Percentiles rank a stretch among this genome's conserved stretches.
These are phyloP conservation scores for Hepsetus odoe DNA, from an alignment of 2,113 vertebrate genomes.

Conservation along the genomic window DNA sequence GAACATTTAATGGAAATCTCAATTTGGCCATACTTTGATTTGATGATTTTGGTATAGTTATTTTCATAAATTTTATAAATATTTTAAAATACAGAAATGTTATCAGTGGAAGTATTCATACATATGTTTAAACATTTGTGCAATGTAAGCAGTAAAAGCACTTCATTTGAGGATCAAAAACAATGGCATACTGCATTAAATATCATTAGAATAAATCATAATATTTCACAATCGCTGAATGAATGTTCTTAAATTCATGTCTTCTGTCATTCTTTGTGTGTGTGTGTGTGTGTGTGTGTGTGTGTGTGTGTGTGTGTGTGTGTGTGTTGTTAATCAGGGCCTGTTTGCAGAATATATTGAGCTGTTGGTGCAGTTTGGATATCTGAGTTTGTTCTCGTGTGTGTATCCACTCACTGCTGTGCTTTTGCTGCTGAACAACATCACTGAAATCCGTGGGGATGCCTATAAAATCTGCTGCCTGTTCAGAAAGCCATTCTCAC, in stretches of 20 bases:
- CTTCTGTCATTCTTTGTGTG: not conserved
- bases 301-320: constrained; percentile 24
- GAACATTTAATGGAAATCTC: no score
- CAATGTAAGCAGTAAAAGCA: not conserved
- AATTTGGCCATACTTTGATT: no score
- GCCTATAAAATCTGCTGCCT: constrained; percentile 80
- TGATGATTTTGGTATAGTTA: no score
- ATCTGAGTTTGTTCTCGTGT: constrained; percentile 83
- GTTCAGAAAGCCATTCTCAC: constrained; percentile 77
- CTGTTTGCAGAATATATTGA: constrained; percentile 83
- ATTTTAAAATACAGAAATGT: no score
- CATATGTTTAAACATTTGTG: no score
- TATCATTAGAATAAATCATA: no score
- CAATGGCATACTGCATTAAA: no score
- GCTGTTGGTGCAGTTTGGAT: constrained; percentile 83
- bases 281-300: constrained; percentile 36
- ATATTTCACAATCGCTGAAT: no score
- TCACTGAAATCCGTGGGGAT: constrained; percentile 79
- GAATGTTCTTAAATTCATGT: no score
- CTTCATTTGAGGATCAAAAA: not conserved
- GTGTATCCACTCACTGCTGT: constrained; percentile 79
- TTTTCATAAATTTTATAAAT: no score
- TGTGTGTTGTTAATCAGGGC: constrained; percentile 71
- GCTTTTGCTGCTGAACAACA: constrained; percentile 79
- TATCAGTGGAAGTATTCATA: no score